Evolutionary conservation across 2,888 invertebrate species (phyloP).

Genomic region (Eilema griseolum): DNA sequence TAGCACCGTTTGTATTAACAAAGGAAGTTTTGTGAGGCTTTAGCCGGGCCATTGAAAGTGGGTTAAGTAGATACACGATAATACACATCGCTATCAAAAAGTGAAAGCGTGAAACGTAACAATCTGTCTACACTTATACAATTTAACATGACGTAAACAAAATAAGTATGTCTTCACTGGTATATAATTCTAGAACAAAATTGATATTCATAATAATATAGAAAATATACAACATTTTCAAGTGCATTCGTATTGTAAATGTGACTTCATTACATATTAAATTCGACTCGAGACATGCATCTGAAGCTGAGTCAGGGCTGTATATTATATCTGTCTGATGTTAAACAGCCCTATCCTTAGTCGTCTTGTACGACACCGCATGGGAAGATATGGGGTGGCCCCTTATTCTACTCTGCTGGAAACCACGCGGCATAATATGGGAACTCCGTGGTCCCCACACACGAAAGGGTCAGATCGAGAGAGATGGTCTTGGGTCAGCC

Average conservation of each 20-base stretch:
- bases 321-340: too few species aligned
- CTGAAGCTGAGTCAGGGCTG: too few species aligned
- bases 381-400: too few species aligned
- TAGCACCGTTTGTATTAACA: constrained; percentile 62
- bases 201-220: constrained; percentile 13
- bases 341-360: too few species aligned
- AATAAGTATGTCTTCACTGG: constrained; percentile 21
- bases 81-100: constrained; percentile 42
- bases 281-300: too few species aligned
- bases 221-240: constrained; percentile 1
- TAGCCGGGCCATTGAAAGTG: constrained; percentile 36
- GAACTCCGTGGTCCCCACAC: too few species aligned
- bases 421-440: too few species aligned
- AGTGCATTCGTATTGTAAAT: constrained; percentile 20
- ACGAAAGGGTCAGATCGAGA: too few species aligned
- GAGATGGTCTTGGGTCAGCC: too few species aligned
- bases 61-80: constrained; percentile 48
- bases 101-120: constrained; percentile 43
- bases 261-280: constrained; percentile 15
- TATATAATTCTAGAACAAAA: constrained; percentile 25
- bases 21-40: constrained; percentile 57
- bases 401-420: too few species aligned
- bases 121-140: too few species aligned
- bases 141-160: constrained; percentile 47
- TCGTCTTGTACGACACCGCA: too few species aligned